Base-by-base conservation (phyloP, 2,797 vertebrate species). In the Strix occidentalis region DNA sequence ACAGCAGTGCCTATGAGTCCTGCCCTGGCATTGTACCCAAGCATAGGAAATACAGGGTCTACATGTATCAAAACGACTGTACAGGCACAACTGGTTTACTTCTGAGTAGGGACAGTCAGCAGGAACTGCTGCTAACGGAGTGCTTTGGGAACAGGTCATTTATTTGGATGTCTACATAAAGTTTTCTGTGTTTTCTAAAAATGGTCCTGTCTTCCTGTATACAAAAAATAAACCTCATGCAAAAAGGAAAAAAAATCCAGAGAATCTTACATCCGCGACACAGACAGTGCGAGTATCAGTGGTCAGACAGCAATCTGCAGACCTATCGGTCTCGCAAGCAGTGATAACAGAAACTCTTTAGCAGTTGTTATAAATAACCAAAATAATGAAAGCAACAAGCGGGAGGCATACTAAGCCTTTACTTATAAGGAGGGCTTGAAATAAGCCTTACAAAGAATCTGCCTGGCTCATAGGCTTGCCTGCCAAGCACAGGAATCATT, bases 391-490 rank as follows among this genome's bases (percentile, higher is more conserved):
- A 95, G 91, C 91, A 85, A 87, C 8, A 37, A 94, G 50, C 65
- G 0, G 50, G 37, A 95, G 69, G 80, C 51, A 90, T 33, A 81
- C 51, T 83, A 92, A 80, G 54, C 26, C 65, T 87, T 82, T 84
- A 94, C 93, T 87, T 81, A 84, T 66, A 89, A 76, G 94, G 76
- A 78, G 33, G 75, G 51, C 91, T 97, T 97, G 97, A 97, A 97
- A 63, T 91, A 96, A 95, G 87, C 20, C 69, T 87, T 78, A 58
- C 46, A 89, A 86, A 95, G 74, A 51, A 72, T 87, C 68, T 86
- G 68, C 54, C 68, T 28, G 20, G 92, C 66, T 81, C 87, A 76
- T 28, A 69, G 56, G 65, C 69, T 70, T 58, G 84, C 37, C 77
- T 66, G 72, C 75, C 69, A 84, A 91, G 92, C 71, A 28, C 2